phyloP scores from a whole-genome alignment of 2,113 vertebrate genomes.

The Columbina picui region DNA sequence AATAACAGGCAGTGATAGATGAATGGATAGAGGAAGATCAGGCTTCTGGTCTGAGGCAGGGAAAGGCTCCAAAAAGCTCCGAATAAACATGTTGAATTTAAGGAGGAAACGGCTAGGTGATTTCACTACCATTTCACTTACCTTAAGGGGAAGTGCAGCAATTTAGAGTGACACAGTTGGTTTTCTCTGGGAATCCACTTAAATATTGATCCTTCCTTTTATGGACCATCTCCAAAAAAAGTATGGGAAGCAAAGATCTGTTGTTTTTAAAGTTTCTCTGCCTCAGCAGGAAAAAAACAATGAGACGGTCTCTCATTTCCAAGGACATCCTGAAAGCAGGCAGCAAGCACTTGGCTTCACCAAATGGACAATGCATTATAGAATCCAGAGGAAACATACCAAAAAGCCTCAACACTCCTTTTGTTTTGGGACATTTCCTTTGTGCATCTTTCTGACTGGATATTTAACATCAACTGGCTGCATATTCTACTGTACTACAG shows the following conservation, averaged over 20 bases:
- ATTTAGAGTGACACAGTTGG: background rate
- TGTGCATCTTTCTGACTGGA: background rate
- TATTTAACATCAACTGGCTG: background rate
- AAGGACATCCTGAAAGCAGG: background rate
- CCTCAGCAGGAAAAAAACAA: slow-evolving; percentile 13
- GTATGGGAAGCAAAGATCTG: background rate
- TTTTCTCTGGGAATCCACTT: background rate
- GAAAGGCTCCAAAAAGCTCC: background rate
- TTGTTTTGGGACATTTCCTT: background rate
- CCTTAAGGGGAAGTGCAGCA: background rate
- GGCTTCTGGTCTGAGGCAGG: background rate
- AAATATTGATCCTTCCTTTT: background rate
- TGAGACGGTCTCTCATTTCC: background rate
- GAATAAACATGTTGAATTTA: background rate
- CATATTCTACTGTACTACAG: background rate
- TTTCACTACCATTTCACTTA: background rate
- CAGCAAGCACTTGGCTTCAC: background rate
- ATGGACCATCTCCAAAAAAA: background rate
- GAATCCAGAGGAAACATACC: background rate
- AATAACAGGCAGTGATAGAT: background rate
- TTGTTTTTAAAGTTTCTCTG: background rate
- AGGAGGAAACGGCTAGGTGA: background rate
- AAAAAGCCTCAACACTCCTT: background rate
- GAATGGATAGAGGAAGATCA: background rate
- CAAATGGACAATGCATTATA: background rate